Conservation (phyloP, 1,140 invertebrate genomes). For the Helicoverpa armigera region DNA sequence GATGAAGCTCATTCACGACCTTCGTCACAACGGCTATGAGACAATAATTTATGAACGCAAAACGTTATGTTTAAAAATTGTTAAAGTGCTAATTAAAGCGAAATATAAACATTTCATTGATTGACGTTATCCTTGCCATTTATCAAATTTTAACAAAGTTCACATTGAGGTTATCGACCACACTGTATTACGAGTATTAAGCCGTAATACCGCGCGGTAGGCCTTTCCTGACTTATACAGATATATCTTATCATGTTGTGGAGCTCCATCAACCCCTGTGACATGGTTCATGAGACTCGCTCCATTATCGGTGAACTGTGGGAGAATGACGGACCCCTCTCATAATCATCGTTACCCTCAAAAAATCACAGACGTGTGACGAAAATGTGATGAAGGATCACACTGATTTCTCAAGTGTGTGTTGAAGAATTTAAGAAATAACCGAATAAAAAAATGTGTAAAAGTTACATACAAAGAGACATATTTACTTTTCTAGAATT, state of each 20-base stretch:
- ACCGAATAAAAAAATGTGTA: not conserved
- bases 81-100: not conserved
- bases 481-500: not conserved
- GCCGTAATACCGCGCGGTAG: not conserved
- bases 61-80: not conserved
- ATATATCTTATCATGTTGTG: not conserved
- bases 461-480: too few relatives aligned
- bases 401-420: not conserved
- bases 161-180: conserved; percentile 19
- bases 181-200: not conserved
- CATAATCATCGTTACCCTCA: not conserved
- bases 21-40: conserved; percentile 8
- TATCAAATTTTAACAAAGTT: conserved; percentile 32
- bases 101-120: not conserved
- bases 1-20: conserved; percentile 34
- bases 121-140: conserved; percentile 34
- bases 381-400: too few relatives aligned
- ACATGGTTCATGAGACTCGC: conserved; percentile 9
- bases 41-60: not conserved
- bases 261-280: not conserved
- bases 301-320: conserved; percentile 9
- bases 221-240: not conserved
- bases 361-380: not conserved
- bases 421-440: not conserved
- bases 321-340: conserved; percentile 1